phyloP scores from a whole-genome alignment of 2,888 invertebrate genomes.

The Tinea semifulvella region DNA sequence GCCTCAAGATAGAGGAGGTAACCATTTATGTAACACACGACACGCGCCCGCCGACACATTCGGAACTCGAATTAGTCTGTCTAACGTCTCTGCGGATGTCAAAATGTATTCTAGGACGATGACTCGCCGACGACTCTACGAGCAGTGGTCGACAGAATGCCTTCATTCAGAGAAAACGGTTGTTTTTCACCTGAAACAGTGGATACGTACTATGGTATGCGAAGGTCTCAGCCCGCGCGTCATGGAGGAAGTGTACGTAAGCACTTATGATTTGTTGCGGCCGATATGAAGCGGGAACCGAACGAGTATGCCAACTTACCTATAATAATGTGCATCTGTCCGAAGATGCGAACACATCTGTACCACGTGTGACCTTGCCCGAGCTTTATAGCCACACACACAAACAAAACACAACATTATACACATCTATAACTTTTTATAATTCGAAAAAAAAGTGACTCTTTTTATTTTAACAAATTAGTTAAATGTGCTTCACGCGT shows the following conservation, averaged over 20 bases:
- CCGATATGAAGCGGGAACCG: not conserved
- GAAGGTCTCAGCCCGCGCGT: slow-evolving; percentile 46
- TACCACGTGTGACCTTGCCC: slow-evolving; percentile 56
- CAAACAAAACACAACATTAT: slow-evolving; percentile 18
- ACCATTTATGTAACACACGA: slow-evolving; percentile 55
- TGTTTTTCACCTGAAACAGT: slow-evolving; percentile 4
- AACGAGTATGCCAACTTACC: slow-evolving; percentile 7
- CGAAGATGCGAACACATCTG: not conserved
- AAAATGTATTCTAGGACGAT: not conserved
- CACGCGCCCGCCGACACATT: slow-evolving; percentile 32
- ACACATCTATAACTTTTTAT: not conserved
- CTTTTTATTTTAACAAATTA: not conserved
- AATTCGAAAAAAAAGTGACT: not conserved
- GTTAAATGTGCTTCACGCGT: no score
- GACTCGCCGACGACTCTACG: not conserved
- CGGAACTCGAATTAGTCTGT: slow-evolving; percentile 10
- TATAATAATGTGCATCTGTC: slow-evolving; percentile 4
- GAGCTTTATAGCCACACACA: slow-evolving; percentile 36
- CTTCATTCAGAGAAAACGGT: not conserved
- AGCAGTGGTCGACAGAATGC: not conserved
- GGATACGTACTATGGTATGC: slow-evolving; percentile 25
- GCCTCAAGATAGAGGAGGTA: slow-evolving; percentile 79
- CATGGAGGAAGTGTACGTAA: slow-evolving; percentile 50
- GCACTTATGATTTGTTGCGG: slow-evolving; percentile 46
- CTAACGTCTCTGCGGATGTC: slow-evolving; percentile 3